These are phyloP conservation scores for Diaperis boleti DNA, from an alignment of 2,888 invertebrate genomes.

Conservation along the genomic window DNA sequence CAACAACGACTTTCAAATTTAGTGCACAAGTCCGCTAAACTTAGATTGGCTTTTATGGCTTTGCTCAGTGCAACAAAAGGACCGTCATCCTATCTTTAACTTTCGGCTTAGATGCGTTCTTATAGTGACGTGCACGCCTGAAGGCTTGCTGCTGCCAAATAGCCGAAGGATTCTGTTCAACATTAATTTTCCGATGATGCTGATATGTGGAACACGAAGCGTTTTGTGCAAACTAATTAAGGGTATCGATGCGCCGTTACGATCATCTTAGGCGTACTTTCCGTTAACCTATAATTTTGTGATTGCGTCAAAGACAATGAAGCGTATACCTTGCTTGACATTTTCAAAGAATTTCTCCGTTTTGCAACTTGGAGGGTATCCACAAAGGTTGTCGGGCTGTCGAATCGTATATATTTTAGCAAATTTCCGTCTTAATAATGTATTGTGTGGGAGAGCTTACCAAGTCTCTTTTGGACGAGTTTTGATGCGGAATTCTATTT, in stretches of 20 bases:
- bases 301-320: slow-evolving; percentile 4
- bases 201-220: neutral
- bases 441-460: neutral
- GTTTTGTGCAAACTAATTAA: neutral
- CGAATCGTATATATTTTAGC: neutral
- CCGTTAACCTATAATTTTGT: slow-evolving; percentile 8
- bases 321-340: slow-evolving; percentile 7
- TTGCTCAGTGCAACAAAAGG: slow-evolving; percentile 35
- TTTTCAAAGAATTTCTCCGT: neutral
- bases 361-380: slow-evolving; percentile 6
- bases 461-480: neutral
- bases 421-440: neutral
- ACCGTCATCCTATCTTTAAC: slow-evolving; percentile 35
- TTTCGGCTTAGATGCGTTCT: slow-evolving; percentile 29
- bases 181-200: neutral
- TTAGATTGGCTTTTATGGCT: slow-evolving; percentile 37
- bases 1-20: neutral
- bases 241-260: neutral
- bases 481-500: slow-evolving; percentile 6
- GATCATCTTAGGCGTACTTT: slow-evolving; percentile 6
- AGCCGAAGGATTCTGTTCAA: slow-evolving; percentile 3
- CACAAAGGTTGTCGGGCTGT: neutral
- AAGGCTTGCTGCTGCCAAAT: slow-evolving; percentile 4
- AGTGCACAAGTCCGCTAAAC: slow-evolving; percentile 20
- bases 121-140: slow-evolving; percentile 12